Percentiles rank a stretch among this genome's conserved stretches.
phyloP scores from a whole-genome alignment of 2,113 vertebrate species.

The Arizona elegans region DNA sequence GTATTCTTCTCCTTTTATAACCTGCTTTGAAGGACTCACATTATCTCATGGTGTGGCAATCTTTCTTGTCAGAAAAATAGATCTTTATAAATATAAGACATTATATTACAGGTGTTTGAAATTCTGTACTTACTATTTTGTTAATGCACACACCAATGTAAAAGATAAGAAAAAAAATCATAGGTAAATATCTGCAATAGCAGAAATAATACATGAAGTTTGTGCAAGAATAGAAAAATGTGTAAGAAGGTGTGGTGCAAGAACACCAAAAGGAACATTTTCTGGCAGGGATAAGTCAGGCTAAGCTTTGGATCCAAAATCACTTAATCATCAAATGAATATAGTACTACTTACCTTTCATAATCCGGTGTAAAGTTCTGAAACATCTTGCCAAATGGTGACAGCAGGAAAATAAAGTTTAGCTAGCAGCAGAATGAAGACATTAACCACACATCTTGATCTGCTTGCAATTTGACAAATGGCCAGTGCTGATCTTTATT shows the following conservation, averaged over 20 bases:
- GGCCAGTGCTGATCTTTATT: not conserved
- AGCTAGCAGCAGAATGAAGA: not conserved
- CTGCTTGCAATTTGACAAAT: not conserved
- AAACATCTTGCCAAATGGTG: not conserved
- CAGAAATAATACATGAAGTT: not conserved
- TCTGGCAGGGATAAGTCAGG: not conserved
- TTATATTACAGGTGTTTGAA: not conserved
- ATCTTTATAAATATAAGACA: not conserved
- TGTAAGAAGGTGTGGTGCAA: not conserved
- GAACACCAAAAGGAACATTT: not conserved
- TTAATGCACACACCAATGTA: not conserved
- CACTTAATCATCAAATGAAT: not conserved
- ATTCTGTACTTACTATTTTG: not conserved
- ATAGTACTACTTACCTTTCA: constrained; percentile 1
- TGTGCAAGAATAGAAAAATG: not conserved
- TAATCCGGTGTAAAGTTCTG: not conserved
- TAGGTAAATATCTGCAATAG: not conserved
- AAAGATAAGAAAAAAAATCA: not conserved
- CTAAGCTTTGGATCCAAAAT: not conserved
- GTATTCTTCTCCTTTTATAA: not conserved
- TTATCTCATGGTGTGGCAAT: not conserved
- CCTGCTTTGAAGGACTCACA: not conserved
- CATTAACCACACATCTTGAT: not conserved
- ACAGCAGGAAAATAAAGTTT: not conserved
- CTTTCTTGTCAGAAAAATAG: not conserved